Evolutionary conservation across 1,140 invertebrate species (phyloP), one percentile per base, ranked within the genome.

Genomic region (Colletes gigas): DNA sequence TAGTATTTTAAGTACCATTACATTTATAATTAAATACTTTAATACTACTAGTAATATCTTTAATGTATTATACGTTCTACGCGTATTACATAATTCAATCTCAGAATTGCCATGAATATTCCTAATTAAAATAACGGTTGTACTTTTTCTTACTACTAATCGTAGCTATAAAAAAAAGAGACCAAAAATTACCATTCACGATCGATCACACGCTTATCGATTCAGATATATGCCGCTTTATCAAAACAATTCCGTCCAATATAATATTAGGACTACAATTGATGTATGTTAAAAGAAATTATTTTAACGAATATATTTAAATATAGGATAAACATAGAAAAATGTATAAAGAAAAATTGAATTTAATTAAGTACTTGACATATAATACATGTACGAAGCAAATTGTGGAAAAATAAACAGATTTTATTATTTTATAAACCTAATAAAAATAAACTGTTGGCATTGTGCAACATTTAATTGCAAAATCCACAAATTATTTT

Each of bases 191-290:
- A 17, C 10, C 65, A 79, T 66, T 83, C 9, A 59, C 30, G 12
- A 57, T 62, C 12, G 52, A 50, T 50, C 30, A 39, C 21, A 66
- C 50, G 14, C 30, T 63, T 63, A 15, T 57, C 21, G 30, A 52
- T 10, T n/a, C 41, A 78, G 14, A 71, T 70, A 21, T 52, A 39
- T 52, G n/a, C 1, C 41, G 44, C 77, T 79, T 73, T 79, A 79
- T 79, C 77, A 73, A 78, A 78, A 72, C 41, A 77, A 78, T 65
- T 73, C 77, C 77, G 77, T 79, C 77, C 77, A 79, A 66, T 65
- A 57, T 19, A 71, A 44, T 55, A 63, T 70, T 70, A 41, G 19
- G 7, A 1, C 21, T 15, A 55, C 14, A 39, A 39, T 10, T 12
- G 4, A 17, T 19, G 50, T 55, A 55, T 30, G 3, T 9, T n/a